phyloP scores from a whole-genome alignment of 2,113 vertebrate genomes.

The Peucedramus taeniatus region DNA sequence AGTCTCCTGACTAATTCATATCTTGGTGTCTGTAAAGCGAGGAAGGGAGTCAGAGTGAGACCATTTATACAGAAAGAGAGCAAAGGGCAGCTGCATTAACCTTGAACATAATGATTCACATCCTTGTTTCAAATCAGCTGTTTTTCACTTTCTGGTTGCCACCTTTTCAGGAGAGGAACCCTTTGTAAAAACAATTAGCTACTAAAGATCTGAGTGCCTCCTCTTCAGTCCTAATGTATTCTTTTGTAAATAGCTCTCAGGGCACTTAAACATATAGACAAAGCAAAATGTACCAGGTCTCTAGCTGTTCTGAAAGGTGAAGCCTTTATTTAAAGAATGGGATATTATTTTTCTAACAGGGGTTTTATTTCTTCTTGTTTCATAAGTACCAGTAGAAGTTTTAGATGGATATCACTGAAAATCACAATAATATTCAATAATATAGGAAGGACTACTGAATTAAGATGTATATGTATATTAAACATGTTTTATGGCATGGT shows the following conservation, averaged over 20 bases:
- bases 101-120: background rate
- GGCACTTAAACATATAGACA: background rate
- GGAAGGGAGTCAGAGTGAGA: background rate
- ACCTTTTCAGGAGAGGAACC: background rate
- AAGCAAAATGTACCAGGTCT: background rate
- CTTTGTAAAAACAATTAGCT: background rate
- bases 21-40: background rate
- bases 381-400: background rate
- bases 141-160: background rate
- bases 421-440: background rate
- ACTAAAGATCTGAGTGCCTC: background rate
- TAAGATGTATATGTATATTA: background rate
- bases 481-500: background rate
- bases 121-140: background rate
- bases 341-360: background rate
- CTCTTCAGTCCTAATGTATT: background rate
- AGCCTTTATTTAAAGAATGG: background rate
- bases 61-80: background rate
- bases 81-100: background rate
- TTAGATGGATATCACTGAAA: background rate
- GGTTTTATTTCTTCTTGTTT: background rate
- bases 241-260: background rate
- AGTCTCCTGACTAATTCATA: conserved; percentile 54
- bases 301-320: background rate
- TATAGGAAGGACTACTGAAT: background rate